Evolutionary conservation across 2,113 vertebrate species (phyloP).

Genomic region (Panthera leo): DNA sequence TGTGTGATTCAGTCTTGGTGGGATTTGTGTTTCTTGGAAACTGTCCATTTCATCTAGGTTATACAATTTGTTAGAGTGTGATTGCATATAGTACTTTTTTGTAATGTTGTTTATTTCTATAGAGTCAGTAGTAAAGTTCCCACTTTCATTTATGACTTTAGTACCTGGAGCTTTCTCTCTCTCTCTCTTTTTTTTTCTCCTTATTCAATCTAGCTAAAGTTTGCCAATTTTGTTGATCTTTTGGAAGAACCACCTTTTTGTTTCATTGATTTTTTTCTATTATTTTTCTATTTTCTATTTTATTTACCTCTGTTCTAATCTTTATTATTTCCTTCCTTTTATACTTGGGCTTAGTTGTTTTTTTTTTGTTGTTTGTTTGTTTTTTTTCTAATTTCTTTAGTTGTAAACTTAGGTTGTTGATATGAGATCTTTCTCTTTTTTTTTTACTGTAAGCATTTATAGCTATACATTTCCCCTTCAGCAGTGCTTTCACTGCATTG

Average conservation of each 20-base stretch:
- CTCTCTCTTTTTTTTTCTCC: neutral
- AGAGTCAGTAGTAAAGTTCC: neutral
- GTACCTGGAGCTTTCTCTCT: too few relatives aligned
- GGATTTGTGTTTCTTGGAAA: neutral
- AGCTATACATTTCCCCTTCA: neutral
- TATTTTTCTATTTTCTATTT: neutral
- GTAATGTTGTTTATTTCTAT: neutral
- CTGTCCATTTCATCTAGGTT: neutral
- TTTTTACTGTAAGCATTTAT: neutral
- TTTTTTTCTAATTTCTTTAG: neutral
- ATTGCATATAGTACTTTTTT: neutral
- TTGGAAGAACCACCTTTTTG: neutral
- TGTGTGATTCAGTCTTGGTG: neutral
- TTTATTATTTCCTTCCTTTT: neutral
- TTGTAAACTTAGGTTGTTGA: neutral
- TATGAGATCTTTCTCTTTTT: neutral
- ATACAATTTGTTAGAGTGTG: neutral
- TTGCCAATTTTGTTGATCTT: neutral
- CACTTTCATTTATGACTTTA: neutral
- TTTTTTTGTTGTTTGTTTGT: neutral
- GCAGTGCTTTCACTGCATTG: neutral
- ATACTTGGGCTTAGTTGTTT: neutral
- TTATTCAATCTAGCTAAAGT: neutral
- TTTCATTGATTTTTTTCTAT: neutral
- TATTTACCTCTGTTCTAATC: neutral